Evolutionary conservation across 1,140 invertebrate species (phyloP), one percentile per base, ranked within the genome.

Genomic region (Heliconius himera): DNA sequence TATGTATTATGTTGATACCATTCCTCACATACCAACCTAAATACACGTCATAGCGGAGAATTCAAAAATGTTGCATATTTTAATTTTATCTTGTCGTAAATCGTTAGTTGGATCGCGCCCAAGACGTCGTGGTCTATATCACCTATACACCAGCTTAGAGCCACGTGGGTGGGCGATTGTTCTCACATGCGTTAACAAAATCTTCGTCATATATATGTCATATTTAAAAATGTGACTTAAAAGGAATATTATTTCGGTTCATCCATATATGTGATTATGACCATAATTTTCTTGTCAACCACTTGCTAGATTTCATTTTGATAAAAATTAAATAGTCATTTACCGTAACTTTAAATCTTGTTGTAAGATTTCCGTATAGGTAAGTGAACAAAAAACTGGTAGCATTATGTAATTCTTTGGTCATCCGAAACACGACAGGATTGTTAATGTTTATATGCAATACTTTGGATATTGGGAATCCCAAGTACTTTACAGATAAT

Each of bases 21-120:
- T 79, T 79, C 33, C 74, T 71, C 60, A 46, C 46, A 70, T 66
- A 74, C 78, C 81, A 76, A 74, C 73, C 73, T 70, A 72, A 77
- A 78, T 78, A 56, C 77, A 82, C 56, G 81, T 87, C 83, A 85
- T 84, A 84, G 88, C 84, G 83, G 90, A 87, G 83, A 83, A 82
- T 86, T 88, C 79, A 81, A 82, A 86, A 87, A 89, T 88, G 85
- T 79, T 90, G 88, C 87, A 90, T 83, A 89, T 91, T 91, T 90
- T 91, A 92, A 88, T 89, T 91, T 89, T 91, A 90, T 89, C 84
- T 83, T 81, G 80, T 88, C 86, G 90, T 91, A 90, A 89, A 91
- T 89, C 81, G 84, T 86, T 79, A 79, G 80, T 88, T 91, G 91
- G 90, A 91, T 70, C 76, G 70, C 83, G 80, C 87, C 91, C 91